Percentiles rank a stretch among this genome's conserved stretches.
phyloP scores from a whole-genome alignment of 2,797 vertebrate genomes.

The Helostoma temminkii region DNA sequence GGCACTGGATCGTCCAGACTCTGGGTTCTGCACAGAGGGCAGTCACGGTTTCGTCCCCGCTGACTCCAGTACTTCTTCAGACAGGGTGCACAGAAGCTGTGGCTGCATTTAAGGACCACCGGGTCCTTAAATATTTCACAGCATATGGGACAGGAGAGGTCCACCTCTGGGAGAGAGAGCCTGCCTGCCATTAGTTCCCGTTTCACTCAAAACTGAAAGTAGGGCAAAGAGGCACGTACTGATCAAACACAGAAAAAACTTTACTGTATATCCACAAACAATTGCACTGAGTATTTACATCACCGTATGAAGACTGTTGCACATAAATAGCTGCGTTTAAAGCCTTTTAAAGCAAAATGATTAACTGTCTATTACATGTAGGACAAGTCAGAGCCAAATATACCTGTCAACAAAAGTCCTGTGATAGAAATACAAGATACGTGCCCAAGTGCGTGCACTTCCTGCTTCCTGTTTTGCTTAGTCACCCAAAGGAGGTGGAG shows the following conservation, averaged over 20 bases:
- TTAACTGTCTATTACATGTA: accelerated
- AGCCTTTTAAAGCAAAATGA: background rate
- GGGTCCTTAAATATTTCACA: slow-evolving; percentile 84
- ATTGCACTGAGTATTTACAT: background rate
- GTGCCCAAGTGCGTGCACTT: slow-evolving; percentile 40
- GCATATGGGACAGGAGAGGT: slow-evolving; percentile 85
- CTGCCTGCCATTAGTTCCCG: slow-evolving; percentile 66
- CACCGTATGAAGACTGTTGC: background rate
- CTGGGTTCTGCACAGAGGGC: slow-evolving; percentile 76
- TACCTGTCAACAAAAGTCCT: slow-evolving; percentile 38
- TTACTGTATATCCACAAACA: background rate
- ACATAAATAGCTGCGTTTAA: background rate
- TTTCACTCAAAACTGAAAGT: slow-evolving; percentile 46
- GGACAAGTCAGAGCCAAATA: slow-evolving; percentile 17
- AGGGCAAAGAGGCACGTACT: slow-evolving; percentile 19
- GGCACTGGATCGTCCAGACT: slow-evolving; percentile 75
- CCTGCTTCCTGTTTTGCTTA: slow-evolving; percentile 70
- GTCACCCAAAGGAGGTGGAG: slow-evolving; percentile 65
- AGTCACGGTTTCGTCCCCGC: slow-evolving; percentile 43
- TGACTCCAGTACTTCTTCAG: slow-evolving; percentile 80
- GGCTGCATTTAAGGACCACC: slow-evolving; percentile 86
- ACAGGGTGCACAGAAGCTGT: slow-evolving; percentile 85
- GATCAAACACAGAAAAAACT: background rate
- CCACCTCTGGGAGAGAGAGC: slow-evolving; percentile 66
- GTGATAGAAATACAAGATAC: background rate